phyloP scores from a whole-genome alignment of 2,888 invertebrate genomes.

The Ptilodon capucinus region DNA sequence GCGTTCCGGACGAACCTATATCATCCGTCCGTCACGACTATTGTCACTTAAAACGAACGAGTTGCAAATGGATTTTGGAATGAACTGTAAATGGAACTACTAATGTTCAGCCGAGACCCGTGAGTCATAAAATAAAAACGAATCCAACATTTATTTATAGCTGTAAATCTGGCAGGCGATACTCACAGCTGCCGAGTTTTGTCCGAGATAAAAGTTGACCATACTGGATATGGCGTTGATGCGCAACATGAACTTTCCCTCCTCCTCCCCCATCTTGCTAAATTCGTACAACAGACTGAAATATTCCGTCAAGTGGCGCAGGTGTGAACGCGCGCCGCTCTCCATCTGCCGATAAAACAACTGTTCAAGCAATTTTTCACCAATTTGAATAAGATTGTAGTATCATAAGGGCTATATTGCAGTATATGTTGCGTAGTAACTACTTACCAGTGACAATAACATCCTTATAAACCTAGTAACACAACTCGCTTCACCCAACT shows the following conservation, averaged over 20 bases:
- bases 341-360: slow-evolving; percentile 84
- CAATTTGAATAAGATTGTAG: neutral
- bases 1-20: too few relatives aligned
- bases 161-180: too few relatives aligned
- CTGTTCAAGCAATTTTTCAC: neutral
- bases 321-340: slow-evolving; percentile 92
- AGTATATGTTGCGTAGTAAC: neutral
- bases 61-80: too few relatives aligned
- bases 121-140: too few relatives aligned
- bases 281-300: slow-evolving; percentile 96
- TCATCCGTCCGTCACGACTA: too few relatives aligned
- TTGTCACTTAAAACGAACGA: too few relatives aligned
- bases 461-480: slow-evolving; percentile 96
- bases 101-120: too few relatives aligned
- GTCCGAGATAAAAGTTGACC: slow-evolving; percentile 95
- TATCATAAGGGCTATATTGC: neutral
- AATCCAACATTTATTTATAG: too few relatives aligned
- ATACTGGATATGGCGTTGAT: slow-evolving; percentile 94
- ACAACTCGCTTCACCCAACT: slow-evolving; percentile 91
- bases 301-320: slow-evolving; percentile 95
- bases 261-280: slow-evolving; percentile 97
- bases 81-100: too few relatives aligned
- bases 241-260: slow-evolving; percentile 92
- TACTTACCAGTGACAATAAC: slow-evolving; percentile 89
- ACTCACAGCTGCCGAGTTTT: slow-evolving; percentile 75